Base-by-base conservation (phyloP, 2,797 vertebrate genomes). In the Notolepis coatsorum region DNA sequence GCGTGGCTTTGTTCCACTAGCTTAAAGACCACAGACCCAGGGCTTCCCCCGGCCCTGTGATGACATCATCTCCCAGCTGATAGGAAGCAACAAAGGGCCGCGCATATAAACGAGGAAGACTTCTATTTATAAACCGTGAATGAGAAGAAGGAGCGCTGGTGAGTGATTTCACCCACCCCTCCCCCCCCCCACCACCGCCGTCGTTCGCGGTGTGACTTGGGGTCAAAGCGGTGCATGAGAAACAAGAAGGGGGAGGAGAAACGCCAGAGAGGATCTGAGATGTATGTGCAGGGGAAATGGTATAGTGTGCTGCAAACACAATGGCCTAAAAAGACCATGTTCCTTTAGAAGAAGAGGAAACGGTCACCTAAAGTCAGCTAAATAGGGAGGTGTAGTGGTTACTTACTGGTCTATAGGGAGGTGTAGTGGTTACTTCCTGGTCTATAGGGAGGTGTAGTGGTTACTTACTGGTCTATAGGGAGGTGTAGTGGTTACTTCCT, bases 21-120 rank as follows among this genome's bases (percentile, higher is more conserved):
- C 68, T 75, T 77, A 84, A 79, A n/a, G 69, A 55, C 1, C 2
- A 73, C 74, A 75, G 70, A 81, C 52, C 70, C 60, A 77, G 88
- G 88, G 85, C 75, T 89, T 91, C 86, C 89, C 88, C 75, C 48
- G 63, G 71, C 74, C 62, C 72, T 68, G 65, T 88, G 12, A n/a
- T 79, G 89, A 91, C 84, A 89, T 90, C 87, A 90, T 63, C 50
- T 61, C 57, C 80, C 88, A 91, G 89, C 85, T 92, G 87, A 91
- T 75, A 71, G 71, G 55, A 72, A 54, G 33, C 76, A 50, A 84
- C 79, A 83, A 81, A 84, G 65, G 54, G 71, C 43, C 45, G 38
- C 42, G 27, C 27, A 41, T 33, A 45, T 49, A 53, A 64, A 61
- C 71, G 71, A 68, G 35, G 58, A 72, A 69, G 49, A 51, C 17